Conservation (phyloP, 2,888 invertebrate genomes). For the Spodoptera exigua region DNA sequence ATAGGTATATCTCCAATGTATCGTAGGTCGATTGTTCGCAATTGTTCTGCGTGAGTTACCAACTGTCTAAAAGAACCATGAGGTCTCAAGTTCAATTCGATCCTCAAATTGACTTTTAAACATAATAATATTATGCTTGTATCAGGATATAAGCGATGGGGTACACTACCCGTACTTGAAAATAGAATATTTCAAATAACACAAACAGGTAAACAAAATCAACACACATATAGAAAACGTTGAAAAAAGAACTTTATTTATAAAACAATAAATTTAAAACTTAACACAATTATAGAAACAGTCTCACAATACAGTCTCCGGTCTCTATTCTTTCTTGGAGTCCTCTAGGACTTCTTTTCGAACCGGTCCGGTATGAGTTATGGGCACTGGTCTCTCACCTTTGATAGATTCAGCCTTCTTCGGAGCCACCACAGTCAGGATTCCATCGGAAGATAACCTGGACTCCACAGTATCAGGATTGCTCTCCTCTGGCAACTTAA, state of each 20-base stretch:
- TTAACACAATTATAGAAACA: slow-evolving; percentile 29
- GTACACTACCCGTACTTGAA: too few relatives aligned
- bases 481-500: slow-evolving; percentile 92
- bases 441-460: slow-evolving; percentile 93
- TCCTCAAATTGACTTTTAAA: too few relatives aligned
- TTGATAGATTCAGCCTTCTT: slow-evolving; percentile 67
- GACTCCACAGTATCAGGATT: slow-evolving; percentile 92
- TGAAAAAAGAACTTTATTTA: slow-evolving; percentile 3
- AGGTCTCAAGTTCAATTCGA: too few relatives aligned
- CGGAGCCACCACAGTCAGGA: slow-evolving; percentile 92
- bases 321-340: slow-evolving; percentile 34
- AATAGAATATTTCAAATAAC: too few relatives aligned
- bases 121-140: too few relatives aligned
- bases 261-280: slow-evolving; percentile 17
- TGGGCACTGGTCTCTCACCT: slow-evolving; percentile 88
- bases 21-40: too few relatives aligned
- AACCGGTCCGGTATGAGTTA: slow-evolving; percentile 89
- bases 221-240: too few relatives aligned
- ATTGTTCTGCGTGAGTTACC: too few relatives aligned
- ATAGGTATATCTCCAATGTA: too few relatives aligned
- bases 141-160: too few relatives aligned
- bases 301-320: slow-evolving; percentile 38
- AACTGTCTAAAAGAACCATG: too few relatives aligned
- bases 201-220: not conserved
- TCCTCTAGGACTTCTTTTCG: slow-evolving; percentile 72